A percentile compares a stretch with the other conserved stretches of the same genome.
phyloP scores from a whole-genome alignment of 2,888 invertebrate species.

The Drosophila siamana region DNA sequence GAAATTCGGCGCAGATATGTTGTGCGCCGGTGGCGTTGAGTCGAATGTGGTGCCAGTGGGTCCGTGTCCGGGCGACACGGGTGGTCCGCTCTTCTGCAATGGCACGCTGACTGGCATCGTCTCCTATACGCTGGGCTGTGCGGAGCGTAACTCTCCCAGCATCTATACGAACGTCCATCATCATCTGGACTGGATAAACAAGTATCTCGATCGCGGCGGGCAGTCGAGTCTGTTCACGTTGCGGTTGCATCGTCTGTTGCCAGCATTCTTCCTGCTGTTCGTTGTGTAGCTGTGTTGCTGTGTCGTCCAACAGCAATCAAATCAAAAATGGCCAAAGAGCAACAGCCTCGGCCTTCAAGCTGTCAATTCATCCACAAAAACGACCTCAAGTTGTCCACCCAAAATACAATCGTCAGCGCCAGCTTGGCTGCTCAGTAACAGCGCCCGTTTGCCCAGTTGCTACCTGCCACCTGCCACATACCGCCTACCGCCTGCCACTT shows the following conservation, averaged over 20 bases:
- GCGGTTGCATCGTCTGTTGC: conserved; percentile 15
- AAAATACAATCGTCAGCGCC: neutral
- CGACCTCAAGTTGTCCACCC: conserved; percentile 26
- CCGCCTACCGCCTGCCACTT: conserved; percentile 50
- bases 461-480: conserved; percentile 25
- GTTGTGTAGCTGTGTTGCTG: conserved; percentile 22
- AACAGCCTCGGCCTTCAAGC: neutral
- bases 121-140: conserved; percentile 60
- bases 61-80: conserved; percentile 64
- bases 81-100: conserved; percentile 62
- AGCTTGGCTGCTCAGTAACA: conserved; percentile 2
- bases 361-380: conserved; percentile 41
- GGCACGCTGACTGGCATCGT: conserved; percentile 53
- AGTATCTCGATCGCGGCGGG: conserved; percentile 34
- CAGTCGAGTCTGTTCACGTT: neutral
- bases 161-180: conserved; percentile 49
- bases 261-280: conserved; percentile 9
- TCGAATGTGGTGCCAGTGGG: conserved; percentile 19
- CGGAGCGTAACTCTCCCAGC: conserved; percentile 32
- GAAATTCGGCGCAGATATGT: conserved; percentile 15
- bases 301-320: conserved; percentile 51
- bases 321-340: conserved; percentile 27
- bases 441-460: conserved; percentile 6
- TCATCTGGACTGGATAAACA: conserved; percentile 40
- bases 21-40: conserved; percentile 21